A percentile compares a stretch with the other conserved stretches of the same genome.
Evolutionary conservation across 2,113 vertebrate genomes (phyloP).

Genomic region (Salvator merianae): DNA sequence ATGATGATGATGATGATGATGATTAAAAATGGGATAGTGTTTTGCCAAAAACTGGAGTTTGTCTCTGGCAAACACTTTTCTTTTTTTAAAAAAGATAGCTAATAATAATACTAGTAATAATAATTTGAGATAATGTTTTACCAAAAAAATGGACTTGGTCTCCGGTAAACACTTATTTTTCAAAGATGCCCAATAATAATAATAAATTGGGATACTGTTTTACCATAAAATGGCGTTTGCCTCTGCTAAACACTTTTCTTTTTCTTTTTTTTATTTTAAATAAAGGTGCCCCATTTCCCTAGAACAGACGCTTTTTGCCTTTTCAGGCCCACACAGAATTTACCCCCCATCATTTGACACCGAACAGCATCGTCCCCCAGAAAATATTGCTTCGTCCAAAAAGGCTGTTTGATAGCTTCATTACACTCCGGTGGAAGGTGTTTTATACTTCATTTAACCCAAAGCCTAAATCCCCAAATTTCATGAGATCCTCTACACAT

Average conservation of each 20-base stretch:
- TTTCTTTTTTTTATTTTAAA: too few species aligned
- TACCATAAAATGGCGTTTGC: neutral
- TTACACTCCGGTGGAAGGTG: neutral
- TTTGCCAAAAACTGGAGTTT: too few species aligned
- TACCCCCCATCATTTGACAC: neutral
- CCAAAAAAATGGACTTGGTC: neutral
- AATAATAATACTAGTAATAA: neutral
- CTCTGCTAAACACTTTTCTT: neutral
- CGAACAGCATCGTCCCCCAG: neutral
- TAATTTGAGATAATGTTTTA: neutral
- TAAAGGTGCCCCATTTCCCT: too few species aligned
- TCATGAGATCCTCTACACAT: neutral
- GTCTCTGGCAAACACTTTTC: too few species aligned
- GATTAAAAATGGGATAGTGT: too few species aligned
- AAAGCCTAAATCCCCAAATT: neutral
- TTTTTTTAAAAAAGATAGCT: too few species aligned
- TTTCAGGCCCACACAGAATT: too few species aligned
- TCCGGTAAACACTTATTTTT: neutral
- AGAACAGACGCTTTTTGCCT: neutral
- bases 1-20: too few species aligned
- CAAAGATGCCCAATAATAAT: too few species aligned
- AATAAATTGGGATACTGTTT: neutral
- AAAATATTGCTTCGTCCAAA: neutral
- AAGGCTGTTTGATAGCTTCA: neutral
- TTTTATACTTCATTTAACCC: slow-evolving; percentile 1